Conservation (phyloP, 2,888 invertebrate genomes). For the Lasioglossum morio region DNA sequence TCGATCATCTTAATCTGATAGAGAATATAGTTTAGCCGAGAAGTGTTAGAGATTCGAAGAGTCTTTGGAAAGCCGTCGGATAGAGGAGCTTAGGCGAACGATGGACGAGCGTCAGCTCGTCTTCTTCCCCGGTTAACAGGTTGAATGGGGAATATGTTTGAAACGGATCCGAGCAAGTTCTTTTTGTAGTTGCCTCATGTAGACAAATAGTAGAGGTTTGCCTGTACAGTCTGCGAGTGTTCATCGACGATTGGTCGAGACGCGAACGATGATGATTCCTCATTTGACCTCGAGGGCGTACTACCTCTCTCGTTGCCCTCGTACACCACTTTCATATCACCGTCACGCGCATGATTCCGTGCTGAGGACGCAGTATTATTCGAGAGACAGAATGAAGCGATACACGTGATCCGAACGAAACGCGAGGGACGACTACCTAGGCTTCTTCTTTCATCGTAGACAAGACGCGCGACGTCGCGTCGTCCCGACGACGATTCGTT, state of each 20-base stretch:
- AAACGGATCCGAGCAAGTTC: constrained; percentile 31
- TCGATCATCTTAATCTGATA: not conserved
- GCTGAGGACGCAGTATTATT: not conserved
- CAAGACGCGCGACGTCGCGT: constrained; percentile 50
- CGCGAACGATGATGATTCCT: not conserved
- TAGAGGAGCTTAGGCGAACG: not conserved
- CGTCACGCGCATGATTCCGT: not conserved
- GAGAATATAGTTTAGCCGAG: not conserved
- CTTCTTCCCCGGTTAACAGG: constrained; percentile 1
- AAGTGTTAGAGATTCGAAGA: not conserved
- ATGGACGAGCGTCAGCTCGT: not conserved
- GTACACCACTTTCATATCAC: not conserved
- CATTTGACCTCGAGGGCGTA: constrained; percentile 10
- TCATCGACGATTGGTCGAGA: not conserved
- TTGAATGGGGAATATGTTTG: constrained; percentile 6
- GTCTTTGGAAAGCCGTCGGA: not conserved
- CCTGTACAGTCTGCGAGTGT: constrained; percentile 16
- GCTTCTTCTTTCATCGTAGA: constrained; percentile 43
- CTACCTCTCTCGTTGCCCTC: not conserved
- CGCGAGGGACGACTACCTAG: constrained; percentile 54
- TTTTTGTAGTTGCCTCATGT: constrained; percentile 37
- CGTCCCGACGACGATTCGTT: constrained; percentile 69
- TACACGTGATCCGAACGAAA: constrained; percentile 42
- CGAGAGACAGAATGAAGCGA: not conserved
- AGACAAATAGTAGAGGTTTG: constrained; percentile 1